phyloP scores from a whole-genome alignment of 2,888 invertebrate species.

The Entomobrya multifasciata region DNA sequence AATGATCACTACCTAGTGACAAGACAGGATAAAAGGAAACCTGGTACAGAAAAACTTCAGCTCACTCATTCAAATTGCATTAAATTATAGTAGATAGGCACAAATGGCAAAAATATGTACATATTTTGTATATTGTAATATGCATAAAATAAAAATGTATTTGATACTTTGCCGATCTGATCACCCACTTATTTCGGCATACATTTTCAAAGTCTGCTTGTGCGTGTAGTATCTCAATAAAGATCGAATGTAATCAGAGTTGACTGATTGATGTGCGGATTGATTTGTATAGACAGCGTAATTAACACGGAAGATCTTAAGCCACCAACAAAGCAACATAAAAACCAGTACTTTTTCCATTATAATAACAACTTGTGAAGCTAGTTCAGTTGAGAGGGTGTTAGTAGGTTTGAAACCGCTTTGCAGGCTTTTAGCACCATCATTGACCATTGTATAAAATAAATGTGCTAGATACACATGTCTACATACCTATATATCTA shows the following conservation, averaged over 20 bases:
- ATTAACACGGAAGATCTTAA: constrained; percentile 55
- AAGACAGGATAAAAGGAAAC: background rate
- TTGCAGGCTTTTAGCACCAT: too few relatives aligned
- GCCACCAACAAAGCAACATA: constrained; percentile 57
- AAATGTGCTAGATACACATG: background rate
- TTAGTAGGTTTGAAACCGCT: background rate
- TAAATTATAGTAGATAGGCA: background rate
- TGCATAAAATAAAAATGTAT: background rate
- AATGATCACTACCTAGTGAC: background rate
- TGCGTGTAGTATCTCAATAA: constrained; percentile 48
- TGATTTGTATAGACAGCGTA: constrained; percentile 66
- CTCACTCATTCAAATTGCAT: background rate
- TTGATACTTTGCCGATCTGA: background rate
- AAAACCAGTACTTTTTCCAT: constrained; percentile 20
- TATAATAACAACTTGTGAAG: constrained; percentile 8
- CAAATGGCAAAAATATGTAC: background rate
- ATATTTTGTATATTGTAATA: too few relatives aligned
- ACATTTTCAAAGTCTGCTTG: background rate
- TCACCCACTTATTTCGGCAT: background rate
- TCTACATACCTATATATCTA: background rate
- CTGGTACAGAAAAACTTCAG: background rate
- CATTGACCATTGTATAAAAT: too few relatives aligned
- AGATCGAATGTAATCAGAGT: constrained; percentile 32
- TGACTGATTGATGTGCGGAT: constrained; percentile 60
- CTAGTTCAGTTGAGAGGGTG: background rate